These are phyloP conservation scores for Panthera tigris DNA, from an alignment of 2,113 vertebrate species.

Conservation along the genomic window DNA sequence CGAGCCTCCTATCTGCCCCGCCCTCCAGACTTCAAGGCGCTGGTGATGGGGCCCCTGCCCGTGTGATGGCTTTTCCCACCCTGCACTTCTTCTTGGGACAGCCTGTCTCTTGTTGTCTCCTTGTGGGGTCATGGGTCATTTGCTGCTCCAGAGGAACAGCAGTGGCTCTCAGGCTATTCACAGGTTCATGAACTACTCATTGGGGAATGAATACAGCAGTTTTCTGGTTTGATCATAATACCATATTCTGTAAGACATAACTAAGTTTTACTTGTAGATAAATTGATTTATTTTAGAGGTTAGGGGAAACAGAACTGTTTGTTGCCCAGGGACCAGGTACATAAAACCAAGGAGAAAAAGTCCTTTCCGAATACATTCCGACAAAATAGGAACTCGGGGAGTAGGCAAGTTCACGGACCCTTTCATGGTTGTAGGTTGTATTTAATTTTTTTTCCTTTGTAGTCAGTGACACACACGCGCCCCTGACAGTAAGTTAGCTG, in stretches of 20 bases:
- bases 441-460: not conserved
- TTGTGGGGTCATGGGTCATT: fast-evolving
- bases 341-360: not conserved
- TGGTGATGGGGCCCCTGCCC: not conserved
- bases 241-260: not conserved
- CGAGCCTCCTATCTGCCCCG: not conserved
- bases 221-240: not conserved
- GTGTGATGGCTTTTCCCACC: not conserved
- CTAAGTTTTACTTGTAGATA: not conserved
- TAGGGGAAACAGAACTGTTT: not conserved
- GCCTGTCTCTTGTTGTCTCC: too few species aligned
- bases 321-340: not conserved
- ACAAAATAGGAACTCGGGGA: not conserved
- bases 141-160: not conserved
- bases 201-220: not conserved
- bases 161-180: not conserved
- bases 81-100: fast-evolving
- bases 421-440: not conserved
- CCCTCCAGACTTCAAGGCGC: not conserved
- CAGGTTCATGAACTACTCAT: not conserved
- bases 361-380: not conserved
- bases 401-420: not conserved
- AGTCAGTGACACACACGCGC: not conserved
- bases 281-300: constrained; percentile 51
- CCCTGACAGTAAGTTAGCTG: not conserved